phyloP scores from a whole-genome alignment of 2,888 invertebrate genomes.

The Chelonus formosanus region DNA sequence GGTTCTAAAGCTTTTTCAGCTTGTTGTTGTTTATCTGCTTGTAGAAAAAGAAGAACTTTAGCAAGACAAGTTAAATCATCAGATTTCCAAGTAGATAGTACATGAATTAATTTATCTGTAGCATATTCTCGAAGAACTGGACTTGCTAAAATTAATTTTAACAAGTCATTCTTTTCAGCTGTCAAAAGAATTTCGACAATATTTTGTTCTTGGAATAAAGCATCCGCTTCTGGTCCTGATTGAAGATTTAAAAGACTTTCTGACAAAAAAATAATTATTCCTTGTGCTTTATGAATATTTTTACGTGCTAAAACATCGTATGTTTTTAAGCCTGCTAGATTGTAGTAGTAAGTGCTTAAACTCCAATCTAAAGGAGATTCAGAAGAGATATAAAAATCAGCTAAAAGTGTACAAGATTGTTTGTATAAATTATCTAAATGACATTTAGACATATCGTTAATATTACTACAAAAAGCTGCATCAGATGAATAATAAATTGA shows the following conservation, averaged over 20 bases:
- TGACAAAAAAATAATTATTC: conserved; percentile 54
- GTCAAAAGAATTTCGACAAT: conserved; percentile 56
- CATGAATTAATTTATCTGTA: conserved; percentile 68
- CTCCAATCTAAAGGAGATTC: conserved; percentile 61
- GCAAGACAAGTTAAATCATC: conserved; percentile 65
- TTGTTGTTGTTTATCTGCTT: conserved; percentile 66
- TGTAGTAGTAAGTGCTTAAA: conserved; percentile 68
- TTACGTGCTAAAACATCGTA: conserved; percentile 65
- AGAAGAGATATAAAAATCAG: conserved; percentile 69
- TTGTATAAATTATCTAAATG: conserved; percentile 66
- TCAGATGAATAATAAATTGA: conserved; percentile 43
- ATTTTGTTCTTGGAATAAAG: conserved; percentile 62
- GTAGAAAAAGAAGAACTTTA: conserved; percentile 67
- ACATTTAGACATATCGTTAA: conserved; percentile 40
- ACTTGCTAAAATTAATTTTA: conserved; percentile 68
- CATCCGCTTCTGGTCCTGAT: conserved; percentile 65
- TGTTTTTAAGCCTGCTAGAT: conserved; percentile 67
- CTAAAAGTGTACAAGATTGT: conserved; percentile 69
- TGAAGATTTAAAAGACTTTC: conserved; percentile 63
- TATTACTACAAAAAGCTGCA: conserved; percentile 31
- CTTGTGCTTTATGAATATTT: conserved; percentile 54
- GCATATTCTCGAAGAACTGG: conserved; percentile 68
- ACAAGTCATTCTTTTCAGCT: conserved; percentile 62
- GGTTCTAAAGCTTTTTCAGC: conserved; percentile 66
- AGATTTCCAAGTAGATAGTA: conserved; percentile 58